Conservation (phyloP, 2,797 vertebrate genomes). For the Micropoecilia bifurca region DNA sequence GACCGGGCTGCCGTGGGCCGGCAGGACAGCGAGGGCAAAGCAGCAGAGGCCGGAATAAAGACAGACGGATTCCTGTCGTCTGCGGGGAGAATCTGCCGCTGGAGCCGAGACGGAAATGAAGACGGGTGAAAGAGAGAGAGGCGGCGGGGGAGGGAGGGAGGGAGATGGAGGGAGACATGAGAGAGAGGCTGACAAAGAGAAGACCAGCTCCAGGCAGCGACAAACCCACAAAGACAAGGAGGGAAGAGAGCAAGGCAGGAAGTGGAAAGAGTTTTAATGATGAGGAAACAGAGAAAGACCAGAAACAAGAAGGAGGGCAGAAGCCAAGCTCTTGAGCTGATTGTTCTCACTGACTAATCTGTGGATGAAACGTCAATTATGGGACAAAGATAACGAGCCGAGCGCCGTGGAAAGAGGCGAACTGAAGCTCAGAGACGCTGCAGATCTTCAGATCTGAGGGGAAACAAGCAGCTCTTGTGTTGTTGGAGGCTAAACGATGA, state of each 20-base stretch:
- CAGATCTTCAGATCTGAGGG: conserved; percentile 21
- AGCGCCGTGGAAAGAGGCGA: conserved; percentile 38
- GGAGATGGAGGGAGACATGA: conserved; percentile 13
- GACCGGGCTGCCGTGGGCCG: conserved; percentile 9
- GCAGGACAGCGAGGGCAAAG: too few relatives aligned
- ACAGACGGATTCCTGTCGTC: conserved; percentile 65
- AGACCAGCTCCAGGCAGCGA: conserved; percentile 47
- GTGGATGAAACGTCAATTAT: conserved; percentile 68
- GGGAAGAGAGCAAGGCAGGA: conserved; percentile 44
- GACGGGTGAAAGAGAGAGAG: conserved; percentile 41
- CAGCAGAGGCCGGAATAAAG: conserved; percentile 63
- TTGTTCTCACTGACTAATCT: conserved; percentile 65
- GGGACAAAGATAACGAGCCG: conserved; percentile 59
- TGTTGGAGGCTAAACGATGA: conserved; percentile 8
- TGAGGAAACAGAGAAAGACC: conserved; percentile 33
- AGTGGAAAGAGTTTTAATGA: conserved; percentile 55
- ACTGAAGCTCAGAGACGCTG: conserved; percentile 1
- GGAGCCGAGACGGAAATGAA: conserved; percentile 49
- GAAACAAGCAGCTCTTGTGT: conserved; percentile 10
- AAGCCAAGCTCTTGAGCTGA: conserved; percentile 53
- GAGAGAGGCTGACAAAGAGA: conserved; percentile 37
- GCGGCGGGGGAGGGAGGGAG: conserved; percentile 7
- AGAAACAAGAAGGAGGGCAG: conserved; percentile 37
- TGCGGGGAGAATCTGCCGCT: conserved; percentile 50
- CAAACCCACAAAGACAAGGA: conserved; percentile 45